Conservation (phyloP, 2,797 vertebrate genomes). For the Allobates femoralis region DNA sequence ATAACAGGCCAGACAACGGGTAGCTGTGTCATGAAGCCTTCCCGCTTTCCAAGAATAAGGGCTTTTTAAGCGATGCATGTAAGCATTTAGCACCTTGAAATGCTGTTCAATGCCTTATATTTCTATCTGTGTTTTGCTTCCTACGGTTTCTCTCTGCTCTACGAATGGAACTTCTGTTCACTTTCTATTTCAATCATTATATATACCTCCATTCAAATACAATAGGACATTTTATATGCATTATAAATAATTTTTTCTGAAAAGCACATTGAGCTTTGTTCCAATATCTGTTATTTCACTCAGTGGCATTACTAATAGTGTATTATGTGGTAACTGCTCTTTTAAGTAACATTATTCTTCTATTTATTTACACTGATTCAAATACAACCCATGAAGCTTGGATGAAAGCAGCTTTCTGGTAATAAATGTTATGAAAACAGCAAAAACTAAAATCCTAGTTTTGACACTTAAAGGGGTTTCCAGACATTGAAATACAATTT, state of each 20-base stretch:
- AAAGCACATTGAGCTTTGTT: not conserved
- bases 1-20: not conserved
- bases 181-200: not conserved
- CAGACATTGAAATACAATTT: too few species aligned
- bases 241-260: not conserved
- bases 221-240: not conserved
- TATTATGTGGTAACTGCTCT: slow-evolving; percentile 7
- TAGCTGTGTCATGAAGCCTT: slow-evolving; percentile 5
- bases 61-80: slow-evolving; percentile 13
- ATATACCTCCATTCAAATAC: not conserved
- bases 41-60: not conserved
- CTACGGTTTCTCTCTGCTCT: not conserved
- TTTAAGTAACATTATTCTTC: not conserved
- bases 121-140: slow-evolving; percentile 10
- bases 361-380: not conserved
- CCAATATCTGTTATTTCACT: not conserved
- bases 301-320: not conserved
- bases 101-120: not conserved
- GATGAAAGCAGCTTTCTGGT: not conserved
- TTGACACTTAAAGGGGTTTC: too few species aligned
- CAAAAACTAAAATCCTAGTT: not conserved
- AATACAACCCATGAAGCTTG: not conserved
- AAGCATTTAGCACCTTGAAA: not conserved
- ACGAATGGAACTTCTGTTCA: not conserved
- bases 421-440: not conserved